Evolutionary conservation across 2,113 vertebrate species (phyloP).

Genomic region (Sturnira hondurensis): DNA sequence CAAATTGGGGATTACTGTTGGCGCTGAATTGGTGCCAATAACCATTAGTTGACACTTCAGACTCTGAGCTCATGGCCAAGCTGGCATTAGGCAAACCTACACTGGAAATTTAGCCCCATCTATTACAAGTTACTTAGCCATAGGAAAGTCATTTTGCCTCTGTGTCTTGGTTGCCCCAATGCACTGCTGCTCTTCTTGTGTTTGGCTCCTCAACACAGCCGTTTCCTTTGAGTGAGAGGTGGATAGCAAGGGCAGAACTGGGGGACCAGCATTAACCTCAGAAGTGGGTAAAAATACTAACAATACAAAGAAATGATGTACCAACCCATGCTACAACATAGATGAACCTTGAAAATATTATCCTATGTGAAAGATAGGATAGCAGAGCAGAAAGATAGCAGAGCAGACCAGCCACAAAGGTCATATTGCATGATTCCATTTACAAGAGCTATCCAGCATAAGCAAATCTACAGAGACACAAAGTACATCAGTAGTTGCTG

Average conservation of each 20-base stretch:
- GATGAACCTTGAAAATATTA: background rate
- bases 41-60: background rate
- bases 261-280: background rate
- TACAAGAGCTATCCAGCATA: background rate
- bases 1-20: background rate
- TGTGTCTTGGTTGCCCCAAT: background rate
- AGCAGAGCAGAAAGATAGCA: too few relatives aligned
- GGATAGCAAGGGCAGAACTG: too few relatives aligned
- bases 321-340: background rate
- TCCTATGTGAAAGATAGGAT: background rate
- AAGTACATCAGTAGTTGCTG: background rate
- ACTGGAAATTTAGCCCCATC: background rate
- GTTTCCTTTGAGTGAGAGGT: background rate
- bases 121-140: background rate
- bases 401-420: background rate
- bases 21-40: background rate
- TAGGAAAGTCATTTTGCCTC: background rate
- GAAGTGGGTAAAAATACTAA: background rate
- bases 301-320: background rate
- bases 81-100: background rate
- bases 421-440: background rate
- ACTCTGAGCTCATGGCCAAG: background rate
- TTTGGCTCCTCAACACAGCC: background rate
- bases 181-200: too few relatives aligned
- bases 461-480: background rate